phyloP scores from a whole-genome alignment of 2,113 vertebrate genomes.

The Hepsetus odoe region DNA sequence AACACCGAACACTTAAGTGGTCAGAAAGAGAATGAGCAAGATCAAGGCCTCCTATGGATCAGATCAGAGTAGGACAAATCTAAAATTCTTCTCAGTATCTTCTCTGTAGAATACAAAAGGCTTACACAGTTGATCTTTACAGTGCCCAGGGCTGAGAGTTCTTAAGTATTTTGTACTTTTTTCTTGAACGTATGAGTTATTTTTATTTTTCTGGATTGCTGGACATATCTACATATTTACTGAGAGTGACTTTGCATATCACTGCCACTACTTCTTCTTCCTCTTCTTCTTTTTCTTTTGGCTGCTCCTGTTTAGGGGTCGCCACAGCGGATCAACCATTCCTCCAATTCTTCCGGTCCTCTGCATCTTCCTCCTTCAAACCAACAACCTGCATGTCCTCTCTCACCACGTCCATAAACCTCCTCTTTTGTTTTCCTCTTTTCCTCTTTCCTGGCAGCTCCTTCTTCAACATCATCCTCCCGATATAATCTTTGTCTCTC shows the following conservation, averaged over 20 bases:
- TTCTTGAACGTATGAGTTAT: neutral
- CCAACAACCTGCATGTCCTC: too few relatives aligned
- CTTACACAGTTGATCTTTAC: neutral
- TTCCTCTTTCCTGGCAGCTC: too few relatives aligned
- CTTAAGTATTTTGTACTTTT: neutral
- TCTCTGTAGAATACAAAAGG: neutral
- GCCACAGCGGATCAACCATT: too few relatives aligned
- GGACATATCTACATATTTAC: neutral
- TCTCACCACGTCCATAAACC: too few relatives aligned
- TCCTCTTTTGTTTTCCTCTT: too few relatives aligned
- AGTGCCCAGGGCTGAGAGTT: neutral
- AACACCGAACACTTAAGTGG: neutral
- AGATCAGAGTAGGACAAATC: neutral
- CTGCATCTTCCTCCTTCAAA: too few relatives aligned
- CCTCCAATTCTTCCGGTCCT: too few relatives aligned
- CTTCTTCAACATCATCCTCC: too few relatives aligned
- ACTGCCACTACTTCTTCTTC: too few relatives aligned
- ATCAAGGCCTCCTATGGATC: neutral
- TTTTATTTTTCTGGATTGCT: neutral
- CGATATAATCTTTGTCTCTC: too few relatives aligned
- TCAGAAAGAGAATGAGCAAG: neutral
- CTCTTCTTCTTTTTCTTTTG: too few relatives aligned
- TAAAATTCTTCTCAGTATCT: neutral
- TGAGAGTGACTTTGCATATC: neutral
- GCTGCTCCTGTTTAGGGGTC: too few relatives aligned